Percentiles rank a stretch among this genome's conserved stretches.
Evolutionary conservation across 2,888 invertebrate genomes (phyloP).

Genomic region (Mythimna albipuncta): DNA sequence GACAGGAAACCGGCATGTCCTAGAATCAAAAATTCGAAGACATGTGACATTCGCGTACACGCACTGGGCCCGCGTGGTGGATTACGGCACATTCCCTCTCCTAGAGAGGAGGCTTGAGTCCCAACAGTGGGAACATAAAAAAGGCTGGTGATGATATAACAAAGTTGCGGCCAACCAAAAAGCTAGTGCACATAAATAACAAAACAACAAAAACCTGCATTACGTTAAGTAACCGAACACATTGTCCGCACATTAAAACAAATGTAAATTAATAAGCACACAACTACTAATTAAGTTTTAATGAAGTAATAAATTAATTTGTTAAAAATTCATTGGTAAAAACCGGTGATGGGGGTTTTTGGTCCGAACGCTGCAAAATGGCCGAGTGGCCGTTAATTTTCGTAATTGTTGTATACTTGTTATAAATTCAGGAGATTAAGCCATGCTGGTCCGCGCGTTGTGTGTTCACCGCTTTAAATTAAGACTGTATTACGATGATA

Average conservation of each 20-base stretch:
- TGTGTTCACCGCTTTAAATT: slow-evolving; percentile 65
- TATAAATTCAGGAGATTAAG: slow-evolving; percentile 82
- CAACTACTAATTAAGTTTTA: slow-evolving; percentile 83
- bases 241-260: slow-evolving; percentile 52
- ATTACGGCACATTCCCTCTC: no score
- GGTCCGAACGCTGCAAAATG: slow-evolving; percentile 74
- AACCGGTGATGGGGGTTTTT: slow-evolving; percentile 73
- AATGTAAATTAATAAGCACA: slow-evolving; percentile 62
- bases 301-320: slow-evolving; percentile 87
- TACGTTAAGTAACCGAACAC: slow-evolving; percentile 44
- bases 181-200: slow-evolving; percentile 22
- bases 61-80: no score
- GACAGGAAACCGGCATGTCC: no score
- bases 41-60: no score
- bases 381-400: slow-evolving; percentile 79
- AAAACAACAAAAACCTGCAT: slow-evolving; percentile 32
- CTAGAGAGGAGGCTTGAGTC: no score
- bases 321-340: slow-evolving; percentile 85
- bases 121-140: no score
- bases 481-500: slow-evolving; percentile 59
- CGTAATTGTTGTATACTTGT: slow-evolving; percentile 84
- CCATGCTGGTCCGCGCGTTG: slow-evolving; percentile 59
- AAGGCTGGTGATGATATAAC: no score
- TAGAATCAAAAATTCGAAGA: no score
- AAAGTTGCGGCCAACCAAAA: background rate